Evolutionary conservation across 2,888 invertebrate species (phyloP), one percentile per base, ranked within the genome.

Genomic region (Adelphocoris suturalis): DNA sequence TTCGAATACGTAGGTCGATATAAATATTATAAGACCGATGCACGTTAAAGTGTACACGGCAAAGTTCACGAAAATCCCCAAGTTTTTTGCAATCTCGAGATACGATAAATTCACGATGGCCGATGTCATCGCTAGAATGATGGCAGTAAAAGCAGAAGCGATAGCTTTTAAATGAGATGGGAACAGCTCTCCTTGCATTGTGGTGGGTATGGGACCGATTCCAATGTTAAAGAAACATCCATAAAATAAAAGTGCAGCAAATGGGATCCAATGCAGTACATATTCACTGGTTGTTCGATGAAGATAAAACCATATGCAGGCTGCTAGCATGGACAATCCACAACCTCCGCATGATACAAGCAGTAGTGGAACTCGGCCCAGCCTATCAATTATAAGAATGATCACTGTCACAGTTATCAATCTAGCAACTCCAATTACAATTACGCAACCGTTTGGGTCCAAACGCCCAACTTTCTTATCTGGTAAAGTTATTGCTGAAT

Each of bases 51-150:
- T 95, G 89, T 95, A 90, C 14, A 95, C 92, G 9, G 95, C 95
- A 93, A 96, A 96, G 92, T 95, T 95, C 93, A 95, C 95, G 93
- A 96, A 96, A 90, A 95, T 94, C 92, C 95, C 94, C 92, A 95
- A 95, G 91, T 95, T 94, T 57, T 95, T 95, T 90, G 94, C 95
- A 5, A 93, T 93, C 91, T 95, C 95, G 91, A 94, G 94, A 91
- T 95, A 95, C 90, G 94, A 94, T 92, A 95, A 95, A 0, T 95
- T 95, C 0, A 95, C 95, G 5, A 94, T 90, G 91, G 96, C 95
- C 48, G 95, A 95, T 84, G 95, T 92, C 0, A 95, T 91, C 27
- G 95, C 95, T 0, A 95, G 94, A 90, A 95, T 93, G 92, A 95
- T 94, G 0, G 95, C 95, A 0, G 95, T 95, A 3, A 94, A 91